A percentile compares a stretch with the other conserved stretches of the same genome.
Evolutionary conservation across 2,888 invertebrate genomes (phyloP).

Genomic region (Acanthoscelides obtectus): DNA sequence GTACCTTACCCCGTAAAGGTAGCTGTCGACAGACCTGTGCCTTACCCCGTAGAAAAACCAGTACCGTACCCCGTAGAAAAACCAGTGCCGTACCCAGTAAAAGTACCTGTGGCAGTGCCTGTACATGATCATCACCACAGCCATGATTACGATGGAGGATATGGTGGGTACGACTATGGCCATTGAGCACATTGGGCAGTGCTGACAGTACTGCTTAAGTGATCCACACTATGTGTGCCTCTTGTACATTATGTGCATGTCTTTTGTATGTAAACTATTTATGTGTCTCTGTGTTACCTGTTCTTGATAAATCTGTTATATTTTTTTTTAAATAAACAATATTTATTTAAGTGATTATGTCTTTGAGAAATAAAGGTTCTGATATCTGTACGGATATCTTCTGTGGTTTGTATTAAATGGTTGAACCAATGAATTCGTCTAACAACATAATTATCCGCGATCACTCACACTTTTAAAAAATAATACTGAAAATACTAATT

Average conservation of each 20-base stretch:
- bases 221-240: slow-evolving; percentile 38
- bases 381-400: no score
- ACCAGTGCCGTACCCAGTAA: slow-evolving; percentile 60
- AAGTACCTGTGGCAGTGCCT: slow-evolving; percentile 52
- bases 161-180: slow-evolving; percentile 31
- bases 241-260: slow-evolving; percentile 22
- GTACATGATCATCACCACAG: slow-evolving; percentile 21
- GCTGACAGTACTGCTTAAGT: slow-evolving; percentile 23
- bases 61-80: slow-evolving; percentile 63
- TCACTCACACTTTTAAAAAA: no score
- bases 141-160: slow-evolving; percentile 30
- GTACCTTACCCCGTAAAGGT: slow-evolving; percentile 55
- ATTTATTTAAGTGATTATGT: slow-evolving; percentile 25
- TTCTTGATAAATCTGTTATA: slow-evolving; percentile 33
- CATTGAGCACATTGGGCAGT: slow-evolving; percentile 28
- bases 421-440: no score
- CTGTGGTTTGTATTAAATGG: no score
- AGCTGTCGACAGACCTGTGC: slow-evolving; percentile 49
- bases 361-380: no score
- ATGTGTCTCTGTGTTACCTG: slow-evolving; percentile 28
- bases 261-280: slow-evolving; percentile 28
- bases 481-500: no score
- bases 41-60: slow-evolving; percentile 61
- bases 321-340: slow-evolving; percentile 31
- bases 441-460: no score